Evolutionary conservation across 2,113 vertebrate species (phyloP).

Genomic region (Fulmarus glacialis): DNA sequence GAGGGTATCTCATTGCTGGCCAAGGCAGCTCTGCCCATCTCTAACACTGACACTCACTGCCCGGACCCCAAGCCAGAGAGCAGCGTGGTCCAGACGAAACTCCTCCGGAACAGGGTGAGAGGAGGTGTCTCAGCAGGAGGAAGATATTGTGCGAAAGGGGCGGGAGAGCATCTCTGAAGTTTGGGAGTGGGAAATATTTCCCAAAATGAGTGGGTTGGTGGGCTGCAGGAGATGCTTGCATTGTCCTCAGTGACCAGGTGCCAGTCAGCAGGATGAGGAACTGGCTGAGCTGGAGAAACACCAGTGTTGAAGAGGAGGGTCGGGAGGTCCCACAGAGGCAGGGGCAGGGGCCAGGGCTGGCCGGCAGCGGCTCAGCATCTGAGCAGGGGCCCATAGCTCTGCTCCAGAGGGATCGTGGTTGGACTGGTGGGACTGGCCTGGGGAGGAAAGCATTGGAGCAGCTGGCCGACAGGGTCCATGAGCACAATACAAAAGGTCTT

Average conservation of each 20-base stretch:
- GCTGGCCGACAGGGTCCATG: background rate
- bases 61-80: background rate
- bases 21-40: rapidly evolving
- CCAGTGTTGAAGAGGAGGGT: background rate
- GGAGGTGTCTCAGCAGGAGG: background rate
- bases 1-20: background rate
- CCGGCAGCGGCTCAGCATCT: background rate
- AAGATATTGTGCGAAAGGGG: background rate
- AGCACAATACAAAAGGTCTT: background rate
- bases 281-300: background rate
- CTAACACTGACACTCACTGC: background rate
- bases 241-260: background rate
- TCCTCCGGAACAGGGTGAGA: background rate
- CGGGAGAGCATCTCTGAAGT: background rate
- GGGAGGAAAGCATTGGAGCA: background rate
- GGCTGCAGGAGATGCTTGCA: rapidly evolving
- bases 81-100: rapidly evolving
- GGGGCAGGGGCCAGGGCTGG: background rate
- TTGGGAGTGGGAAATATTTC: background rate
- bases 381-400: background rate
- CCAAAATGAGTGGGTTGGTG: background rate
- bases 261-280: background rate
- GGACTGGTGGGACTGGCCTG: background rate
- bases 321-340: background rate
- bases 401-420: rapidly evolving